Base-by-base conservation (phyloP, 2,888 invertebrate species). In the Hedya salicella region DNA sequence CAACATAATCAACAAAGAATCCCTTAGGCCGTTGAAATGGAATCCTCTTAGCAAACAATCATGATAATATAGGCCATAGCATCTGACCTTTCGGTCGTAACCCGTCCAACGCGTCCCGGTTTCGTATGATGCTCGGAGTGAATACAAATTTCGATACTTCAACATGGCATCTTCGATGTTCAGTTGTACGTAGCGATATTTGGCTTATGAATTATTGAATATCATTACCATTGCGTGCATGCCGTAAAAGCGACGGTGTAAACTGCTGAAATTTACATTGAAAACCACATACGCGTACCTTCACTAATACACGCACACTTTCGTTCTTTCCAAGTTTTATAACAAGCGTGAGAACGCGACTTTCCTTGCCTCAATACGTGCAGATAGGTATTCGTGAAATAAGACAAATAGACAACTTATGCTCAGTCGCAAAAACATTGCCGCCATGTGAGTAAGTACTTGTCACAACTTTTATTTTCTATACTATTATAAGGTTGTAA, bases 31-130 rank as follows among this genome's bases (percentile, higher is more conserved):
- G 13, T 61, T 66, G 40, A 42, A 61, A 59, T 40, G 46, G 39
- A 65, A 61, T 49, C 60, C 53, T 66, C 49, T 61, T 61, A 54
- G 42, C 63, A 64, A 68, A 68, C 64, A 64, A 68, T 64, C 54
- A 49, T 19, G 30, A 59, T 59, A 64, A 68, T 60, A 60, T 60
- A 68, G 68, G 64, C 59, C 68, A 54, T 64, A 64, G 49, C 54
- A 60, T 68, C 63, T 68, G 64, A 68, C 68, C 68, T 68, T 64
- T 63, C 53, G 60, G 57, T 25, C 57, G 62, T 67, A 65, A 53
- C 53, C 54, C 53, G 32, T 52, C 40, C 49, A 53, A 63, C 42
- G 42, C 48, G 68, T 59, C 59, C 64, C 48, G 53, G 42, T 68
- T 68, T 54, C 53, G 40, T 40, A 60, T 25, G 53, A 60, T 48